Percentiles rank a stretch among this genome's conserved stretches.
Evolutionary conservation across 2,113 vertebrate species (phyloP).

Genomic region (Caloenas nicobarica): DNA sequence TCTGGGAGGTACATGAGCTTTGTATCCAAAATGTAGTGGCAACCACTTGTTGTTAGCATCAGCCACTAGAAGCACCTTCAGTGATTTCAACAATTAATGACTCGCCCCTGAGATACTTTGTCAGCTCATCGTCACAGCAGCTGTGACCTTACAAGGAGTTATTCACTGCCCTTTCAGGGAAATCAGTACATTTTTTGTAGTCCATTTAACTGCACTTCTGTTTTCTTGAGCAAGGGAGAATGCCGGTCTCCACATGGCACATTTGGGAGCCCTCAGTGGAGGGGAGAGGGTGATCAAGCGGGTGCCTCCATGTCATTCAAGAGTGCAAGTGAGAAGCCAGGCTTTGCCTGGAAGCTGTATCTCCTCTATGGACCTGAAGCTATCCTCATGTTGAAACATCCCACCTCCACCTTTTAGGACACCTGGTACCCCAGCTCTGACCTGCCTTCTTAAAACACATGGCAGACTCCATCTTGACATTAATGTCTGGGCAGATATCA

Average conservation of each 20-base stretch:
- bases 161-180: not conserved
- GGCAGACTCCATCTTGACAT: not conserved
- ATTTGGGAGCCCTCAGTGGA: not conserved
- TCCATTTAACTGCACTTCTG: not conserved
- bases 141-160: not conserved
- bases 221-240: not conserved
- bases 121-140: not conserved
- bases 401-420: not conserved
- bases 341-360: not conserved
- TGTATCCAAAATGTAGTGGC: not conserved
- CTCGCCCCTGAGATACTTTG: not conserved
- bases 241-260: accelerated
- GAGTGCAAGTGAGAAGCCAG: not conserved
- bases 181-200: not conserved
- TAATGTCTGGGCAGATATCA: not conserved
- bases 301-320: not conserved
- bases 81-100: not conserved
- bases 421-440: not conserved
- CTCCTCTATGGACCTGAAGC: not conserved
- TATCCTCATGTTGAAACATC: not conserved
- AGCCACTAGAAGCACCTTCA: not conserved
- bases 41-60: not conserved
- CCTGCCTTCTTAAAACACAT: not conserved
- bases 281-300: not conserved
- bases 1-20: not conserved